Evolutionary conservation across 2,797 vertebrate species (phyloP).

Genomic region (Chrysolophus pictus): DNA sequence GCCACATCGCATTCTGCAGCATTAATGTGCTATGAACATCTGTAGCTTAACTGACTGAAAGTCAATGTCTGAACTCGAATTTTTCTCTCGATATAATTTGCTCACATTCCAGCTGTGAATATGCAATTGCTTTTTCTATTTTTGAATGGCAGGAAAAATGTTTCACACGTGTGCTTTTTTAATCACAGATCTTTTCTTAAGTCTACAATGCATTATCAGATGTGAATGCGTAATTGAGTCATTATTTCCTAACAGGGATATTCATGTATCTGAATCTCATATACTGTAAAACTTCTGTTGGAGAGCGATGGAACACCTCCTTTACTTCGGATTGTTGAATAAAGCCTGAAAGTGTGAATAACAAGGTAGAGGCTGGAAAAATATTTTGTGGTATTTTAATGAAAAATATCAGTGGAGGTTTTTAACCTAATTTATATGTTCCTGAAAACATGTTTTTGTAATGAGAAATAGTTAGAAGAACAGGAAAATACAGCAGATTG

Average conservation of each 20-base stretch:
- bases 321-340: neutral
- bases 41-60: neutral
- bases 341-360: slow-evolving; percentile 18
- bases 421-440: neutral
- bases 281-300: neutral
- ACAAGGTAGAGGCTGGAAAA: slow-evolving; percentile 25
- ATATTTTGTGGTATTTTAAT: neutral
- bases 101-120: slow-evolving; percentile 10
- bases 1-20: neutral
- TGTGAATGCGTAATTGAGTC: neutral
- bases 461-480: neutral
- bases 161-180: slow-evolving; percentile 27
- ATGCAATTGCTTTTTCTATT: neutral
- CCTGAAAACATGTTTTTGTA: slow-evolving; percentile 14
- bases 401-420: neutral
- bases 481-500: neutral
- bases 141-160: neutral
- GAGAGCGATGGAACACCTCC: slow-evolving; percentile 25
- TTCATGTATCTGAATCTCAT: neutral
- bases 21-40: neutral
- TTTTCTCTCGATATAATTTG: neutral
- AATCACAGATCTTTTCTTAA: neutral
- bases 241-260: neutral
- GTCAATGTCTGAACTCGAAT: neutral
- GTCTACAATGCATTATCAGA: neutral